Base-by-base conservation (phyloP, 2,113 vertebrate species). In the Chloropsis hardwickii region DNA sequence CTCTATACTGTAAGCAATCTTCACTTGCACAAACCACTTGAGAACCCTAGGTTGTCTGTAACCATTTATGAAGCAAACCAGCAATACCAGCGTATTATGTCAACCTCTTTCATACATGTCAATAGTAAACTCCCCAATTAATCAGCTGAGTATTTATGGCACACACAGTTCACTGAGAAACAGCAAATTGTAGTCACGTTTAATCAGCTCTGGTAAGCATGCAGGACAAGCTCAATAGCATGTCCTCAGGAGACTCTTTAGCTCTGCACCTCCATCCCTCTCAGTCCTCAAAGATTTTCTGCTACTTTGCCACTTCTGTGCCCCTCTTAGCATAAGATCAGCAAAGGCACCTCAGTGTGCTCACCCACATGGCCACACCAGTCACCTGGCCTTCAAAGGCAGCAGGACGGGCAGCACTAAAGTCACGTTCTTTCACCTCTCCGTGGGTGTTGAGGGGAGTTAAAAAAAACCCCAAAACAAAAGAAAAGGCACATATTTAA, bases 81-180 rank as follows among this genome's bases (percentile, higher is more conserved):
- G 54, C 47, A 70, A 48, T 8, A 45, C 25, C 65, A 50, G 28
- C 6, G 2, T 12, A 29, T 40, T 42, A 19, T 1, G 8, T 29
- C 42, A 58, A 48, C 11, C 35, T 61, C 69, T n/a, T 58, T 14
- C 5, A 19, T 2, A 20, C 6, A 10, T 1, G 2, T 5, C 14
- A 65, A 6, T 1, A 45, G 42, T 9, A 7, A 73, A 31, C 23
- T 47, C n/a, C 31, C 21, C 14, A 17, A 1, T 18, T 53, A 54
- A 25, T 25, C 6, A 1, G 7, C 50, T 37, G 20, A 0, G 0
- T 6, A 31, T 24, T 54, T 39, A 47, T 3, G 13, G 57, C 27
- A 47, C 27, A 14, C 87, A 44, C 40, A 65, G 58, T 39, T 62
- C 44, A 7, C 11, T 10, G 15, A 69, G 25, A 50, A 92, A 27